Base-by-base conservation (phyloP, 2,113 vertebrate species). In the Pithys albifrons region DNA sequence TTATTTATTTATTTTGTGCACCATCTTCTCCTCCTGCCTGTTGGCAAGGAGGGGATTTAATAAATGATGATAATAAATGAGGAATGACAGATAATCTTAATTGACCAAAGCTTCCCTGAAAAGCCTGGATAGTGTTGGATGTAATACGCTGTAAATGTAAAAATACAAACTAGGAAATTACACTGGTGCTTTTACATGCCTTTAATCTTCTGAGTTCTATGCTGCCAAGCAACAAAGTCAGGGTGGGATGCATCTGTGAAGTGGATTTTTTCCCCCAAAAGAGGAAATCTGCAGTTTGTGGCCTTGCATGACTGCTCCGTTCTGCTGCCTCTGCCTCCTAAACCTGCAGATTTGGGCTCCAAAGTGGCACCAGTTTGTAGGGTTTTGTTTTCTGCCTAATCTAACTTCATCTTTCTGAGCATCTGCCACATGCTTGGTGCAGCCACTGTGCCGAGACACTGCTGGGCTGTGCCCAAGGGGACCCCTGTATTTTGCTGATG, bases 1-100 rank as follows among this genome's bases (percentile, higher is more conserved):
- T 83, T 83, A 78, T 49, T 89, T 82, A 39, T 89, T 89, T 96
- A 80, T 92, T 93, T 85, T 7, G 12, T 62, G 85, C 69, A 87
- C 57, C 49, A 9, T 80, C 43, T 82, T 93, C 74, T 80, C 49
- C 39, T 77, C 72, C 85, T 82, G 83, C 76, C 85, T 91, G n/a
- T 37, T 95, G 94, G 93, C 88, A 93, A 83, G 1, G 3, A 69
- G 24, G 41, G 71, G 5, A 19, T 66, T 85, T 87, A 77, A 55
- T 89, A 84, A 87, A 69, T 55, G n/a, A 80, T 0, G 6, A 73
- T 58, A 66, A 54, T 67, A 93, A 89, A 89, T 91, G 54, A 0
- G 0, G 72, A 85, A 78, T 48, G 85, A 84, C 72, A 88, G 62
- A 88, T 73, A 83, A 76, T 75, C 22, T 79, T 85, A 85, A 92